Percentiles rank a stretch among this genome's conserved stretches.
These are phyloP conservation scores for Poecile atricapillus DNA, from an alignment of 2,113 vertebrate species.

Conservation along the genomic window DNA sequence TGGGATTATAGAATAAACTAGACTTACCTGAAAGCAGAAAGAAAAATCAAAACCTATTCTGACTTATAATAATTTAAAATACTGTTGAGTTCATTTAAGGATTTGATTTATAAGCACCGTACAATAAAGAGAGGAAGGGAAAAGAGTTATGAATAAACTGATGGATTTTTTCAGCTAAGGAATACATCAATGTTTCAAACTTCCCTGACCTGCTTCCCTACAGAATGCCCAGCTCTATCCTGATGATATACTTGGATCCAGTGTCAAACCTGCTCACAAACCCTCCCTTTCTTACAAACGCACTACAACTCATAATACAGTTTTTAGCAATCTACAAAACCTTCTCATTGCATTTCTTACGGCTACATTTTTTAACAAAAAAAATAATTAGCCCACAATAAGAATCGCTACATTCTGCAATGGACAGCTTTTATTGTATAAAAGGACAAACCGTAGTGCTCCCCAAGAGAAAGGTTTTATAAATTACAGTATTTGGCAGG, in stretches of 20 bases:
- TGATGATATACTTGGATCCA: not conserved
- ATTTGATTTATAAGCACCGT: not conserved
- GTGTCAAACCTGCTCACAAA: not conserved
- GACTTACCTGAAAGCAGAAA: not conserved
- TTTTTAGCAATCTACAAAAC: not conserved
- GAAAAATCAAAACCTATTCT: not conserved
- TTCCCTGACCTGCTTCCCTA: not conserved
- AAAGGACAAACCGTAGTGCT: not conserved
- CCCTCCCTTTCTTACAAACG: not conserved
- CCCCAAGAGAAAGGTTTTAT: not conserved
- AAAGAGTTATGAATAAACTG: not conserved
- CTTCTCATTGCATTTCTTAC: not conserved
- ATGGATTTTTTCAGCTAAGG: not conserved
- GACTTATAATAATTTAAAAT: not conserved
- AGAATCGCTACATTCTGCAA: not conserved
- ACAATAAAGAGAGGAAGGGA: not conserved
- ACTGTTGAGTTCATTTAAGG: not conserved
- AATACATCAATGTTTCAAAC: not conserved
- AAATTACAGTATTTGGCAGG: not conserved
- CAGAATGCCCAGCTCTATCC: not conserved
- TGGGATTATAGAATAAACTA: not conserved
- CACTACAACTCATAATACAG: accelerated
- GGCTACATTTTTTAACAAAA: not conserved
- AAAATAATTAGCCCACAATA: not conserved
- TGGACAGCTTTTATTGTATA: not conserved